Evolutionary conservation across 2,797 vertebrate species (phyloP).

Genomic region (Sorex maritimensis): DNA sequence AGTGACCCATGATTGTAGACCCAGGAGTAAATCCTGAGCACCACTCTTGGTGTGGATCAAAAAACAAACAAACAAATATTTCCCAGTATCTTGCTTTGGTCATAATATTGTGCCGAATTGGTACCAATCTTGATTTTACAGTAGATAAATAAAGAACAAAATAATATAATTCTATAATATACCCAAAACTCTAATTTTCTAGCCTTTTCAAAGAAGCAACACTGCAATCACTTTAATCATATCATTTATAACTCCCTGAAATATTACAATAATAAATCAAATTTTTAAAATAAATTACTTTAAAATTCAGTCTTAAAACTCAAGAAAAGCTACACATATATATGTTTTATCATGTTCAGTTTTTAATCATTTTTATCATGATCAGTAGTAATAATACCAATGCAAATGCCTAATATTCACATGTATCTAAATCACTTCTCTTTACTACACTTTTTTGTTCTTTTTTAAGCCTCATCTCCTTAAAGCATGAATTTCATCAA

Average conservation of each 20-base stretch:
- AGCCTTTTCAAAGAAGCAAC: constrained; percentile 51
- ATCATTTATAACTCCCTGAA: constrained; percentile 25
- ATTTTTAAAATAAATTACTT: constrained; percentile 65
- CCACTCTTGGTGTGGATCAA: too few relatives aligned
- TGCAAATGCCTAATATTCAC: not conserved
- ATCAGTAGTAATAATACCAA: constrained; percentile 17
- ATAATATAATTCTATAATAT: not conserved
- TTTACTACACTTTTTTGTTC: constrained; percentile 7
- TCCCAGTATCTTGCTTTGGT: not conserved
- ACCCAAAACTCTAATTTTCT: constrained; percentile 36
- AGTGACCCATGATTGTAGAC: too few relatives aligned
- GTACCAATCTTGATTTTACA: constrained; percentile 28
- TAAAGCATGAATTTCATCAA: constrained; percentile 3
- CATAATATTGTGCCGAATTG: not conserved
- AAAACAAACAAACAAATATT: not conserved
- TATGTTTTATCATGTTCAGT: not conserved
- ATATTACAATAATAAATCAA: constrained; percentile 11
- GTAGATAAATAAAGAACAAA: constrained; percentile 30
- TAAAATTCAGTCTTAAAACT: constrained; percentile 56
- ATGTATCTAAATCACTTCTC: constrained; percentile 32
- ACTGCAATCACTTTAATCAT: not conserved
- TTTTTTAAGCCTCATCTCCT: not conserved
- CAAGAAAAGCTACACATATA: constrained; percentile 25
- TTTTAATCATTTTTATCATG: constrained; percentile 44
- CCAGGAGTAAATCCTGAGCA: too few relatives aligned